Percentiles rank a stretch among this genome's conserved stretches.
Conservation (phyloP, 2,113 vertebrate genomes). For the Alaudala cheleensis region DNA sequence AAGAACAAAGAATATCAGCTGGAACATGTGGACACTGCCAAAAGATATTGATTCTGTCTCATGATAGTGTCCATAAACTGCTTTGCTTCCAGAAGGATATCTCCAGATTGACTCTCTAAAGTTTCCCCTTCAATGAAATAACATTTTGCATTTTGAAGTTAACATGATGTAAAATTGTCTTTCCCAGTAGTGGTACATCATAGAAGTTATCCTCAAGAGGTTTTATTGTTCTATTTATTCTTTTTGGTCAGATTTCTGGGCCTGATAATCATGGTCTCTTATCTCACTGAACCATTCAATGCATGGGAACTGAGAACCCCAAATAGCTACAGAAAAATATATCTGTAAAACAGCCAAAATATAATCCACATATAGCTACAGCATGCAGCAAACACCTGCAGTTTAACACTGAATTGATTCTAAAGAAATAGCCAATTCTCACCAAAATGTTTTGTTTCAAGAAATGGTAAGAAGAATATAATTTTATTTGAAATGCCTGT, state of each 20-base stretch:
- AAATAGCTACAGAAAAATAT: neutral
- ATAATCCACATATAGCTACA: neutral
- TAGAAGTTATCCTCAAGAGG: neutral
- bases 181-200: neutral
- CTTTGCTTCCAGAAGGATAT: neutral
- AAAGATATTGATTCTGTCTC: neutral
- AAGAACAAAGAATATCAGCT: neutral
- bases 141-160: neutral
- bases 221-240: neutral
- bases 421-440: neutral
- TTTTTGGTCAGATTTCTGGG: neutral
- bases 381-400: neutral
- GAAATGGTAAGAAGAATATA: neutral
- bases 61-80: neutral
- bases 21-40: neutral
- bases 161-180: neutral
- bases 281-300: neutral
- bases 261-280: neutral
- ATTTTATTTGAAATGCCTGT: neutral
- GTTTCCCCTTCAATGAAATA: neutral
- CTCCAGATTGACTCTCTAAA: neutral
- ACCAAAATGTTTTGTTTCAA: neutral
- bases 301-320: neutral
- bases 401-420: neutral
- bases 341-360: neutral